Evolutionary conservation across 2,888 invertebrate genomes (phyloP).

Genomic region (Eustalomyia histrio): DNA sequence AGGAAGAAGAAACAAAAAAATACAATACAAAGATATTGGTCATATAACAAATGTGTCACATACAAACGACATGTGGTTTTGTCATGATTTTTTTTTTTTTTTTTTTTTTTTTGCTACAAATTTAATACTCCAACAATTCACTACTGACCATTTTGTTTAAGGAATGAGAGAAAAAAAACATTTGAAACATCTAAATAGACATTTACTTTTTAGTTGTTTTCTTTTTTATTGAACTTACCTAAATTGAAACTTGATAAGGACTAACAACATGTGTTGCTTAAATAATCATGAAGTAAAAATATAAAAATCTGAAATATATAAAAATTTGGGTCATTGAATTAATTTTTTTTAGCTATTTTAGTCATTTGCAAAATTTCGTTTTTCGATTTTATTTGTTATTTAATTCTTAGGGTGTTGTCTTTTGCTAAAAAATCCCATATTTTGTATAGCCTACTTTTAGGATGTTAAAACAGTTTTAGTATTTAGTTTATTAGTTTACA

Average conservation of each 20-base stretch:
- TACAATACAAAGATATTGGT: conserved; percentile 28
- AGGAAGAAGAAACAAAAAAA: neutral
- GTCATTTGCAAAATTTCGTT: conserved; percentile 10
- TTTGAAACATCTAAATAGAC: neutral
- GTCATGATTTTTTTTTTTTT: conserved; percentile 13
- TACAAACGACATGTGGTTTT: conserved; percentile 34
- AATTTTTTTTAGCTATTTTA: neutral
- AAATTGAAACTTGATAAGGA: conserved; percentile 9
- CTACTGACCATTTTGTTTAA: neutral
- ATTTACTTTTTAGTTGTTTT: conserved; percentile 6
- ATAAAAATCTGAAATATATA: neutral
- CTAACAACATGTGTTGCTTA: neutral
- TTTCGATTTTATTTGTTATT: neutral
- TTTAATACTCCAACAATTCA: conserved; percentile 18
- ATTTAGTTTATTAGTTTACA: neutral
- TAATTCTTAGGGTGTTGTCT: conserved; percentile 13
- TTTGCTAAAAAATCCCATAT: neutral
- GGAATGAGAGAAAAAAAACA: neutral
- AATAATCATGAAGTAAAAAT: conserved; percentile 5
- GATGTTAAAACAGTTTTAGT: neutral
- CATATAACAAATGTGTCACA: conserved; percentile 40
- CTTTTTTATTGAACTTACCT: neutral
- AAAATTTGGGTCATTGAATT: conserved; percentile 18
- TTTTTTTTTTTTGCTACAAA: neutral
- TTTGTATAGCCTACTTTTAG: conserved; percentile 33